These are phyloP conservation scores for Stomorhina lunata DNA, from an alignment of 2,888 invertebrate species.

Conservation along the genomic window DNA sequence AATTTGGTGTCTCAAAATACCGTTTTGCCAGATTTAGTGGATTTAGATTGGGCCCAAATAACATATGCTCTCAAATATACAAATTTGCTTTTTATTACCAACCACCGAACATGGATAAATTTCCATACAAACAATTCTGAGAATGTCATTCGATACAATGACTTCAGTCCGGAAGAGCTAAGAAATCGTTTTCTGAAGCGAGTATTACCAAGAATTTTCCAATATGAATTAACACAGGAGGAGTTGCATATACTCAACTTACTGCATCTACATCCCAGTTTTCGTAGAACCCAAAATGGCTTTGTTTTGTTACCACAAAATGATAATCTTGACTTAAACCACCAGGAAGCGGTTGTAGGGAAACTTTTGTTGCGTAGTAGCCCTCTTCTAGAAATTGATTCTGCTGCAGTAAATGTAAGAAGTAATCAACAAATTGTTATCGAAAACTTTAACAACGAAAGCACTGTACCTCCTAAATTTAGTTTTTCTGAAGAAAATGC, in stretches of 20 bases:
- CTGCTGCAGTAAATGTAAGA: neutral
- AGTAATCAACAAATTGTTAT: slow-evolving; percentile 34
- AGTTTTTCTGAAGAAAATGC: slow-evolving; percentile 40
- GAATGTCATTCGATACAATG: slow-evolving; percentile 5
- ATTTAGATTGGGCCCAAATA: slow-evolving; percentile 54
- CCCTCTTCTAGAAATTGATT: neutral
- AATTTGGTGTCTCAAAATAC: neutral
- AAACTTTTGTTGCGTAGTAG: neutral
- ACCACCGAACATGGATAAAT: slow-evolving; percentile 17
- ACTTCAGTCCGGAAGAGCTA: slow-evolving; percentile 42
- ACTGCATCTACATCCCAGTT: slow-evolving; percentile 39
- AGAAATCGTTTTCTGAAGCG: slow-evolving; percentile 24
- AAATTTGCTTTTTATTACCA: slow-evolving; percentile 31
- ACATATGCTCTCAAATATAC: slow-evolving; percentile 33
- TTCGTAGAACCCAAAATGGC: slow-evolving; percentile 16
- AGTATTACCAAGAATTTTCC: slow-evolving; percentile 37
- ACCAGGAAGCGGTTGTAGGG: neutral
- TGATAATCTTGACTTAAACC: neutral
- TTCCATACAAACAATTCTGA: slow-evolving; percentile 14
- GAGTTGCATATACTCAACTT: slow-evolving; percentile 32
- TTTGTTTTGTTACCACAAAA: neutral
- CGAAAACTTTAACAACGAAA: neutral
- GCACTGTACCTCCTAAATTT: neutral
- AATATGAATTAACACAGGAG: slow-evolving; percentile 36
- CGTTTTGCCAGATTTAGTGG: neutral